phyloP scores from a whole-genome alignment of 2,113 vertebrate species.

The Toxotes jaculatrix region DNA sequence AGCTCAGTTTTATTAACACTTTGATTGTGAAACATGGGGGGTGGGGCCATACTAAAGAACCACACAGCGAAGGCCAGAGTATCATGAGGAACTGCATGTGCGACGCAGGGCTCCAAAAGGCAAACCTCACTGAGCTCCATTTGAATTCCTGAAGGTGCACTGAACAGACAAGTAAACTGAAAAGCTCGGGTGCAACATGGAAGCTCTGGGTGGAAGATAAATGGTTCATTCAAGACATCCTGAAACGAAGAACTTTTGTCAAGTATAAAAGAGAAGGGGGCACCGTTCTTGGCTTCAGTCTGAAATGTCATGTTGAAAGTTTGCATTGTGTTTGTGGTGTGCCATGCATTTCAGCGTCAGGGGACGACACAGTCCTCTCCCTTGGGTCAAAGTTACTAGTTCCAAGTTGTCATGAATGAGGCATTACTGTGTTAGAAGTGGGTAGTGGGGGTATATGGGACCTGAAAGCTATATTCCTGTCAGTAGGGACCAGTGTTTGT shows the following conservation, averaged over 20 bases:
- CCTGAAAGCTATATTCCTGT: constrained; percentile 29
- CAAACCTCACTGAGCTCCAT: constrained; percentile 63
- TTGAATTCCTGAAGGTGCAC: constrained; percentile 75
- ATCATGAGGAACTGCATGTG: constrained; percentile 82
- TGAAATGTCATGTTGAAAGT: constrained; percentile 12
- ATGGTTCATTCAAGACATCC: constrained; percentile 44
- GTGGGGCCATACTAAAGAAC: constrained; percentile 80
- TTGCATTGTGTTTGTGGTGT: not conserved
- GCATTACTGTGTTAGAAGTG: not conserved
- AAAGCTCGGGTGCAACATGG: constrained; percentile 4
- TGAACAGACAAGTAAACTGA: constrained; percentile 21
- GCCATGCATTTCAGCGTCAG: constrained; percentile 19
- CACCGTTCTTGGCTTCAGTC: not conserved
- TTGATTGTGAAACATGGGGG: constrained; percentile 68
- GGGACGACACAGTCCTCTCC: not conserved
- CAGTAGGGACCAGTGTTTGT: constrained; percentile 43
- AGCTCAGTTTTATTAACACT: constrained; percentile 79
- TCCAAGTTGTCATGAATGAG: constrained; percentile 34
- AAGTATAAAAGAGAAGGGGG: constrained; percentile 12
- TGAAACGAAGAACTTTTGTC: not conserved
- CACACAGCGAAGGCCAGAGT: constrained; percentile 64
- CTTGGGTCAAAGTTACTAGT: constrained; percentile 9
- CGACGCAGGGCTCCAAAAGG: constrained; percentile 78
- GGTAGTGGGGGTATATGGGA: constrained; percentile 4
- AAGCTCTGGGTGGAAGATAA: not conserved